A percentile compares a stretch with the other conserved stretches of the same genome.
phyloP scores from a whole-genome alignment of 2,113 vertebrate genomes.

The Diadophis punctatus region DNA sequence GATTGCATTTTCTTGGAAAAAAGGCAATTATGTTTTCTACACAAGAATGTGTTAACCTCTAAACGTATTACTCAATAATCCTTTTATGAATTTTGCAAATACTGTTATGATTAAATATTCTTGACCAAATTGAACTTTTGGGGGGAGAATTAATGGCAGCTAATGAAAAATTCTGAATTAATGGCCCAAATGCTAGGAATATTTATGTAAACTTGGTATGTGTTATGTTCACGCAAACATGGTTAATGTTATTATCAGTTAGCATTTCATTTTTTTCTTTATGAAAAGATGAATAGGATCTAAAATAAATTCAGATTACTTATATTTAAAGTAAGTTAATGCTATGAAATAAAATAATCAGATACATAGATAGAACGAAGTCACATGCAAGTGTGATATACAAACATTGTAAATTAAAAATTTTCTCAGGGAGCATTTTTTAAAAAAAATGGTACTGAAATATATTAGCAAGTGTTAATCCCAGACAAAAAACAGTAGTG shows the following conservation, averaged over 20 bases:
- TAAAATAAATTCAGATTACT: background rate
- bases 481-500: background rate
- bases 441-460: background rate
- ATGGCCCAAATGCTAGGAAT: background rate
- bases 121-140: background rate
- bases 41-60: background rate
- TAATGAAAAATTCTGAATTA: background rate
- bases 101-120: background rate
- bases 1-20: background rate
- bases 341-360: background rate
- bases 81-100: constrained; percentile 18
- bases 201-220: background rate
- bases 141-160: background rate
- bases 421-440: background rate
- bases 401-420: background rate
- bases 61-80: background rate
- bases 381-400: background rate
- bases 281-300: background rate
- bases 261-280: background rate
- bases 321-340: background rate
- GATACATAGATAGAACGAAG: background rate
- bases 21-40: background rate
- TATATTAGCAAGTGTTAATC: background rate
- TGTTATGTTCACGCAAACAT: background rate
- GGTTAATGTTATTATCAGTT: background rate